Conservation (phyloP, 2,797 vertebrate species). For the Acropternis orthonyx region DNA sequence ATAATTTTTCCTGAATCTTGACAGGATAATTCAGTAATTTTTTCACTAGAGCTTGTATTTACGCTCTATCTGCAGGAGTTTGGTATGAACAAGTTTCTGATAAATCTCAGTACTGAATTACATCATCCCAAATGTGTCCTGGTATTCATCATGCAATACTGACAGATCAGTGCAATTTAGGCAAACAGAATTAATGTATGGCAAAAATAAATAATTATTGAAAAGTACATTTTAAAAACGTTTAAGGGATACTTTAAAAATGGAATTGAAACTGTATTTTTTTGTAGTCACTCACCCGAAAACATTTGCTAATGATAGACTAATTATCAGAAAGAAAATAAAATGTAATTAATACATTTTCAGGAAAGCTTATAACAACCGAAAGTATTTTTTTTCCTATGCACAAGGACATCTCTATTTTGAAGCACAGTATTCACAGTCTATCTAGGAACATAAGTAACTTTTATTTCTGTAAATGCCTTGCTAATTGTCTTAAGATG, state of each 20-base stretch:
- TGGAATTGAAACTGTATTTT: background rate
- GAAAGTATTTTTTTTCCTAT: background rate
- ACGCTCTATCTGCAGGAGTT: background rate
- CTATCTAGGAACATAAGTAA: background rate
- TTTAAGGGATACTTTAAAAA: background rate
- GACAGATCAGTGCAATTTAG: background rate
- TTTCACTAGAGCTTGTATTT: background rate
- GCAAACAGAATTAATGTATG: background rate
- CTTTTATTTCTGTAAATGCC: background rate
- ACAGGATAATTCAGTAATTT: background rate
- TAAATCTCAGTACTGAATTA: background rate
- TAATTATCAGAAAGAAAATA: background rate
- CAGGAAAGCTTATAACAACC: background rate
- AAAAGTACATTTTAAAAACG: background rate
- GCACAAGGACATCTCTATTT: background rate
- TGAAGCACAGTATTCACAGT: background rate
- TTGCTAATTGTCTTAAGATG: background rate
- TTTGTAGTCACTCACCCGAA: background rate
- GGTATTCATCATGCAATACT: background rate
- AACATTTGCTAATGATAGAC: background rate
- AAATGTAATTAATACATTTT: background rate
- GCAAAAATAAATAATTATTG: background rate
- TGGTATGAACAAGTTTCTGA: background rate
- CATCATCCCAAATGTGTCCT: rapidly evolving
- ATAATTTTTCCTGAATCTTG: background rate